Conservation (phyloP, 2,113 vertebrate species). For the Nestor notabilis region DNA sequence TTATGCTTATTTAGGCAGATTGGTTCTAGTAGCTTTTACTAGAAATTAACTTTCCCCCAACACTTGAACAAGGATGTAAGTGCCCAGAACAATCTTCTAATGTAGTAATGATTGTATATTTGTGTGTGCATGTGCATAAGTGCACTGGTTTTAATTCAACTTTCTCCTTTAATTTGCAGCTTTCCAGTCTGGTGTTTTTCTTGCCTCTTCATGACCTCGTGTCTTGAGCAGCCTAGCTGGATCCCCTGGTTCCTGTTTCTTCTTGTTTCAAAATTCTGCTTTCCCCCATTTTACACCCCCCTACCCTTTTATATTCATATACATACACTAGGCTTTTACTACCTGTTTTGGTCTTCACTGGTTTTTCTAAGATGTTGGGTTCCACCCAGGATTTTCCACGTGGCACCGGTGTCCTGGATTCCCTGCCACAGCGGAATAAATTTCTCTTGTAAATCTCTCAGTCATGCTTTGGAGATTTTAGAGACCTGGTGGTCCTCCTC, state of each 20-base stretch:
- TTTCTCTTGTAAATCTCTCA: background rate
- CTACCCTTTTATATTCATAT: background rate
- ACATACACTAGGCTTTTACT: background rate
- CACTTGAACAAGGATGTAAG: background rate
- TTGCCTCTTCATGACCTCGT: constrained; percentile 61
- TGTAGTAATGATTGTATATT: background rate
- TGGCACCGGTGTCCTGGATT: background rate
- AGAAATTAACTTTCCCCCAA: background rate
- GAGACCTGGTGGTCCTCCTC: background rate
- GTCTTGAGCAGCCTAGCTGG: constrained; percentile 65
- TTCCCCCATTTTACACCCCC: background rate
- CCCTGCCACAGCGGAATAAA: background rate
- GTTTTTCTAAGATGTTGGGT: background rate
- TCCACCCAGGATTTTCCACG: background rate
- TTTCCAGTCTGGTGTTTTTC: constrained; percentile 64
- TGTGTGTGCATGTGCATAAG: background rate
- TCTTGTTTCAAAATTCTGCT: constrained; percentile 40
- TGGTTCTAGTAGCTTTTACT: background rate
- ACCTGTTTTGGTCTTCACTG: background rate
- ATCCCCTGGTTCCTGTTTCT: constrained; percentile 67
- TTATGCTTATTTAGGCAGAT: background rate
- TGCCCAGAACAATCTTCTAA: background rate
- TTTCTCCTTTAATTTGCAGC: constrained; percentile 71
- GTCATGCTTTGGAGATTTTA: background rate
- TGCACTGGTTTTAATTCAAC: constrained; percentile 55